Base-by-base conservation (phyloP, 2,113 vertebrate species). In the Acrocephalus arundinaceus region DNA sequence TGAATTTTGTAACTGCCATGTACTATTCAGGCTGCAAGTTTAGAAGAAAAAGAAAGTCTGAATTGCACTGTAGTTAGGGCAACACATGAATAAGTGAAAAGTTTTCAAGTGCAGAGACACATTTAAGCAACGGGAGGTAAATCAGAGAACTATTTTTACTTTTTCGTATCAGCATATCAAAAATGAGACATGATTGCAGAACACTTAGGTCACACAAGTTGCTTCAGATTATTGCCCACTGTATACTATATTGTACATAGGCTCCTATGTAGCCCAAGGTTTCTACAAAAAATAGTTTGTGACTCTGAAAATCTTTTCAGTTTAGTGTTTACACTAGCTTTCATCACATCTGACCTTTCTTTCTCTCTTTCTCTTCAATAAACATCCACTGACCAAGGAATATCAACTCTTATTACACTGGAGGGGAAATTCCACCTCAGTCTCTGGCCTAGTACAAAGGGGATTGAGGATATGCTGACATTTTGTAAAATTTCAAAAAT, bases 11-110 rank as follows among this genome's bases (percentile, higher is more conserved):
- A 94, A 71, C 80, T 67, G 62, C 59, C 86, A 48, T 72, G 75
- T 46, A 81, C 80, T 74, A 41, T 58, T 81, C 80, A 94, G 72
- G 89, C 58, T 59, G 48, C 68, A 86, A 62, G 57, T 75, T 91
- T 49, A 91, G 74, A 95, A 95, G 24, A 76, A 63, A 85, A 82
- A 76, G 78, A 52, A 85, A 72, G 52, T 54, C 89, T 92, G 62
- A 96, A 72, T 49, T 78, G 49, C 52, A 43, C 54, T 91, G 73
- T 63, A 84, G 35, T 83, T 81, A 81, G 12, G 45, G 43, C 24
- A 92, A 73, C 39, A 48, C 13, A 45, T 5, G 17, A 93, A 28
- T 78, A 91, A 75, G 54, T 70, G 51, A 77, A 70, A 79, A 78
- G n/a, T 62, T 46, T 51, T 2, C 30, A 95, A 85, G 85, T 9